These are phyloP conservation scores for Ennomos erosarius DNA, from an alignment of 2,888 invertebrate species.

Conservation along the genomic window DNA sequence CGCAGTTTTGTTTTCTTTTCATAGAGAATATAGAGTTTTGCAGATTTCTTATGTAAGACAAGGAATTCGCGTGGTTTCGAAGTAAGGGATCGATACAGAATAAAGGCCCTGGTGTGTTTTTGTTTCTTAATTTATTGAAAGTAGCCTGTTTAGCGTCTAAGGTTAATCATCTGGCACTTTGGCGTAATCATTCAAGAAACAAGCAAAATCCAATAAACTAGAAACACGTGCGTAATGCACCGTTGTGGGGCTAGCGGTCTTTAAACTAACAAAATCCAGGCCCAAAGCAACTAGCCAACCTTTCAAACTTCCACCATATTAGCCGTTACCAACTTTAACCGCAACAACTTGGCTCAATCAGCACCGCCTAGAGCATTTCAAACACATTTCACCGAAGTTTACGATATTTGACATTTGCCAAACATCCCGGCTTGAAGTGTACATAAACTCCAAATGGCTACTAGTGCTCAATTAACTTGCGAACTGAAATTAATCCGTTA, in stretches of 20 bases:
- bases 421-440: slow-evolving; percentile 22
- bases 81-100: no score
- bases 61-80: no score
- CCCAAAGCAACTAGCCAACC: slow-evolving; percentile 14
- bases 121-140: no score
- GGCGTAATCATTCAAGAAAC: neutral
- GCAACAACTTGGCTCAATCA: slow-evolving; percentile 25
- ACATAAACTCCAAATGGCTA: slow-evolving; percentile 37
- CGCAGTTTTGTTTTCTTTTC: no score
- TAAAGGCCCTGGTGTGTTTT: no score
- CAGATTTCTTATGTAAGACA: no score
- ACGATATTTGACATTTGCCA: slow-evolving; percentile 39
- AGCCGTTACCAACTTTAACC: slow-evolving; percentile 9
- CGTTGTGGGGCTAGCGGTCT: slow-evolving; percentile 2
- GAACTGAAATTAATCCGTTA: slow-evolving; percentile 42
- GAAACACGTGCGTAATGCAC: slow-evolving; percentile 13
- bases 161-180: no score
- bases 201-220: slow-evolving; percentile 8
- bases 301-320: slow-evolving; percentile 19
- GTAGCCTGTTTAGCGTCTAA: no score
- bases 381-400: slow-evolving; percentile 32
- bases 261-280: slow-evolving; percentile 17
- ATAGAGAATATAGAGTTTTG: no score
- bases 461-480: slow-evolving; percentile 40
- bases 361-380: slow-evolving; percentile 25